A percentile compares a stretch with the other conserved stretches of the same genome.
phyloP scores from a whole-genome alignment of 2,113 vertebrate genomes.

The Pipra filicauda region DNA sequence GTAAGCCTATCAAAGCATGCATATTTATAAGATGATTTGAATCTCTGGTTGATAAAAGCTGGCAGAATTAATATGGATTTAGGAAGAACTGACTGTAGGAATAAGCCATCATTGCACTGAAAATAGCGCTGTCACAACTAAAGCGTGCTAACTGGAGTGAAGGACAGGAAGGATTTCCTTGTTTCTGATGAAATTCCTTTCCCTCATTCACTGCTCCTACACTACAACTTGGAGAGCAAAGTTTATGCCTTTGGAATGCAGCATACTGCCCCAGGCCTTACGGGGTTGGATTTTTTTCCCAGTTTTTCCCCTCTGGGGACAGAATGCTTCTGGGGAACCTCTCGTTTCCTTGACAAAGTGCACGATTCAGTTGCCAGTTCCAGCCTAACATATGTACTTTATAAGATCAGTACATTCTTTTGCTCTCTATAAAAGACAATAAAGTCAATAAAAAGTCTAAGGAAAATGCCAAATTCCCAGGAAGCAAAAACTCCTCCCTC shows the following conservation, averaged over 20 bases:
- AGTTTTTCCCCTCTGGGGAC: background rate
- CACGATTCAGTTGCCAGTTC: background rate
- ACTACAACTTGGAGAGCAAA: background rate
- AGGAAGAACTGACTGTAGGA: background rate
- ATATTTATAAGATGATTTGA: background rate
- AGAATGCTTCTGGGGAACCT: background rate
- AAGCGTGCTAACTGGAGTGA: background rate
- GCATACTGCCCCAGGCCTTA: background rate
- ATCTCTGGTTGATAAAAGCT: background rate
- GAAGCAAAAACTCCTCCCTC: background rate
- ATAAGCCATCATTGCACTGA: background rate
- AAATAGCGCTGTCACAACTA: background rate
- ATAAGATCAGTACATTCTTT: background rate
- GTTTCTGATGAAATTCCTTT: background rate
- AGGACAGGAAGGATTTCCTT: background rate
- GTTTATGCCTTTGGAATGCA: conserved; percentile 32
- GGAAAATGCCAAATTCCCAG: background rate
- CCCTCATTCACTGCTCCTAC: background rate
- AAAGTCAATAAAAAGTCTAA: background rate
- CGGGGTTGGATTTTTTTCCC: background rate
- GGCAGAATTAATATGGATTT: background rate
- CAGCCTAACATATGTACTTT: background rate
- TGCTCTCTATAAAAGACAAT: background rate
- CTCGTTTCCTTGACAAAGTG: conserved; percentile 29
- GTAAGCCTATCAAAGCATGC: background rate